Evolutionary conservation across 2,888 invertebrate genomes (phyloP), one percentile per base, ranked within the genome.

Genomic region (Cyaniris semiargus): DNA sequence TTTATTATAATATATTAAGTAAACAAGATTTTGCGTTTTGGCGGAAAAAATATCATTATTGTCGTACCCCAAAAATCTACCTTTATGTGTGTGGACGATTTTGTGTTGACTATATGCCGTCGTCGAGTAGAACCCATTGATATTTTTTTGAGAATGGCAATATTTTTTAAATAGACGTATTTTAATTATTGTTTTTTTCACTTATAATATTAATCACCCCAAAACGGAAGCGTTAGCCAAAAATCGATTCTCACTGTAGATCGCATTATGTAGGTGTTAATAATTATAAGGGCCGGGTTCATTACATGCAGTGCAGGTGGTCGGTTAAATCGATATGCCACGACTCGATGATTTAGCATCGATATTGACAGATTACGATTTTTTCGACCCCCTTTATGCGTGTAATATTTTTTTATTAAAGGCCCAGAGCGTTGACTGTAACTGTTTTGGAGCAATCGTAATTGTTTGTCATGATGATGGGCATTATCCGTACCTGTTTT

Each of bases 301-400:
- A 88, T 91, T 90, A 90, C 89, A 87, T 86, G 90, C 88, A 87
- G 84, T 85, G 87, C 86, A 85, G 90, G 92, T 91, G 91, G 91
- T 88, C 91, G 84, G 80, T 83, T 85, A 81, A 82, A 87, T 85
- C 85, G 86, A 85, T 85, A 82, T 82, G 84, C 80, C 79, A 85
- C 87, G 86, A 88, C 86, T 86, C 86, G 87, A 85, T 86, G 84
- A 83, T 83, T 84, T 83, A 78, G 78, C 81, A 82, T 80, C 83
- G 81, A 81, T 84, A 79, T 79, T 76, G 83, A 83, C 84, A 80
- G 83, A 84, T 85, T 82, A 83, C 83, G 81, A 79, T 80, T 80
- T 82, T 83, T 82, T 82, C 78, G 75, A 76, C 81, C 81, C 80
- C 81, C 78, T 82, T 83, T 83, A 83, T 82, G 81, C 79, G 78